Base-by-base conservation (phyloP, 2,888 invertebrate species). In the Choristoneura rosaceana region DNA sequence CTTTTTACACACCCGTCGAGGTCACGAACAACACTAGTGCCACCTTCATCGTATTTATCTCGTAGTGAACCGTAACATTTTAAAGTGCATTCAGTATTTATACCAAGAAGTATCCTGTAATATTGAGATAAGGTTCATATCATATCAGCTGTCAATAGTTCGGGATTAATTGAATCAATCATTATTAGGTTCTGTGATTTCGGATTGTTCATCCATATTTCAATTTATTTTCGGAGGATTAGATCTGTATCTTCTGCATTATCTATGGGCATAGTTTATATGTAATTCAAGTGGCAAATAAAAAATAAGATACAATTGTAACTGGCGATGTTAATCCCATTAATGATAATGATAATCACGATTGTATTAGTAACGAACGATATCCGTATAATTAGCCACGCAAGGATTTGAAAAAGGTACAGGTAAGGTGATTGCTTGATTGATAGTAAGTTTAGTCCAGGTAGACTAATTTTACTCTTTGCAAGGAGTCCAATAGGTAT, bases 111-210 rank as follows among this genome's bases (percentile, higher is more conserved):
- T 55, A 55, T 55, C 50, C 50, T 55, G 3, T 25, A 55, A 25
- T 12, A 43, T 10, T 25, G 12, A 10, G 55, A 55, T 55, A 55
- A 55, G 10, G 12, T 12, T 10, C 12, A 4, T 61, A 43, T 61
- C 61, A 61, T 61, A 61, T 61, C 61, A 43, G n/a, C 43, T 25
- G 43, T 61, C 61, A 43, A 12, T 7, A 25, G 55, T 55, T 55
- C 55, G 7, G 43, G 61, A 61, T 61, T 43, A 38, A 17, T 17
- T n/a, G 15, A 25, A 61, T 61, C 43, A n/a, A 43, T 61, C 43
- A 61, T 17, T 60, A 38, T 34, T 38, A 60, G 34, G 34, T 34
- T 4, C 38, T 38, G 10, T 61, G 41, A 25, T 43, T 43, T 61
- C 2, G 55, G 25, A 55, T 4, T 55, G 25, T 55, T 25, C 9